phyloP scores from a whole-genome alignment of 2,888 invertebrate genomes.

The Drosophila multiciliata region DNA sequence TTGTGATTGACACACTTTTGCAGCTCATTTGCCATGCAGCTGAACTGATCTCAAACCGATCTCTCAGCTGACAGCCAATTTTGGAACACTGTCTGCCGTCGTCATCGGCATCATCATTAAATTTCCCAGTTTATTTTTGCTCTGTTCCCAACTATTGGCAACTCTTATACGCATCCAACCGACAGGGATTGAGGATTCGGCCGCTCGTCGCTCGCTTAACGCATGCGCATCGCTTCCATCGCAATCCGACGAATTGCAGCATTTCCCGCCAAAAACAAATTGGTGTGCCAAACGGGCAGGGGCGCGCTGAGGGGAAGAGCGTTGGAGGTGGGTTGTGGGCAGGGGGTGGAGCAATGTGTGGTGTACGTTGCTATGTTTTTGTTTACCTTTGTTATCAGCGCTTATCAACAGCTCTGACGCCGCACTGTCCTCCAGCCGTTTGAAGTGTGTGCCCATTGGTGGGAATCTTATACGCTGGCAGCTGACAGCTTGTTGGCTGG shows the following conservation, averaged over 20 bases:
- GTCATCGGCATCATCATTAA: not conserved
- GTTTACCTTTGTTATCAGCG: slow-evolving; percentile 80
- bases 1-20: not conserved
- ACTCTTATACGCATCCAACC: slow-evolving; percentile 31
- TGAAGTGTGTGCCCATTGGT: slow-evolving; percentile 75
- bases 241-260: slow-evolving; percentile 69
- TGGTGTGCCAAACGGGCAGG: slow-evolving; percentile 1
- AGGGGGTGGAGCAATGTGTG: slow-evolving; percentile 4
- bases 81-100: not conserved
- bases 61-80: not conserved
- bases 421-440: slow-evolving; percentile 26
- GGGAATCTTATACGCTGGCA: slow-evolving; percentile 38
- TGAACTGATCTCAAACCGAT: slow-evolving; percentile 26
- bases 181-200: slow-evolving; percentile 6
- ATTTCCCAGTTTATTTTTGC: slow-evolving; percentile 46
- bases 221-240: slow-evolving; percentile 50
- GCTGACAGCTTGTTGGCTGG: not conserved
- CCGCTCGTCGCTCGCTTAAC: slow-evolving; percentile 32
- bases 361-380: slow-evolving; percentile 42
- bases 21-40: slow-evolving; percentile 4
- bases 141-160: not conserved
- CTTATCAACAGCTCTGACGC: slow-evolving; percentile 65
- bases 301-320: slow-evolving; percentile 4
- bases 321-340: not conserved
- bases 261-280: slow-evolving; percentile 73